Conservation (phyloP, 2,113 vertebrate genomes). For the Stictonetta naevosa region DNA sequence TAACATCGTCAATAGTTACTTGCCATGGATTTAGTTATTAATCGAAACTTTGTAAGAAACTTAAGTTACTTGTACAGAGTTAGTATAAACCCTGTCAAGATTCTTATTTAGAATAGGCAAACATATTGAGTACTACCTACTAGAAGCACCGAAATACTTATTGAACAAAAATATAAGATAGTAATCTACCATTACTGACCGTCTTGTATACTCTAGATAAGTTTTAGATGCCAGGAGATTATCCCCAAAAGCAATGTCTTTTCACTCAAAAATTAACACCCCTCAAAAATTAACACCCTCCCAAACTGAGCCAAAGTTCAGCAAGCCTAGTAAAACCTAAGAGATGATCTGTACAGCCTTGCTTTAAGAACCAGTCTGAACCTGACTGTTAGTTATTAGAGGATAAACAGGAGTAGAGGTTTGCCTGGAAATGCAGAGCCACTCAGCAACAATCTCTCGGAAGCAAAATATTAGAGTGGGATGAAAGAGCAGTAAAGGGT, state of each 20-base stretch:
- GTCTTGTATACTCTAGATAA: neutral
- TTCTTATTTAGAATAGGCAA: neutral
- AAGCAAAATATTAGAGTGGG: neutral
- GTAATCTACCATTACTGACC: neutral
- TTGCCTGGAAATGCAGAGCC: neutral
- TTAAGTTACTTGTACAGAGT: neutral
- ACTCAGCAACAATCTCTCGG: neutral
- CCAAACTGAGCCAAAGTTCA: neutral
- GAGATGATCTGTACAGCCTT: neutral
- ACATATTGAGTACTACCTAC: neutral
- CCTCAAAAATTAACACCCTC: neutral
- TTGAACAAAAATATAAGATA: neutral
- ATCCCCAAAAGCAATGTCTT: neutral
- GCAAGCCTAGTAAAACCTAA: neutral
- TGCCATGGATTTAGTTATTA: neutral
- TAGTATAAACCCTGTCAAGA: neutral
- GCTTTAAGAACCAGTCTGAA: neutral
- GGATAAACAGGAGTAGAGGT: neutral
- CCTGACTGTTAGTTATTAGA: neutral
- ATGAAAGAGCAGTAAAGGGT: neutral
- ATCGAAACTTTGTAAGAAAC: neutral
- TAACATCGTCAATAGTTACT: neutral
- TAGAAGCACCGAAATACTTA: neutral
- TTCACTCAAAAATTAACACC: neutral
- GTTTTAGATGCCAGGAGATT: neutral